phyloP scores from a whole-genome alignment of 2,113 vertebrate species.

The Menura novaehollandiae region DNA sequence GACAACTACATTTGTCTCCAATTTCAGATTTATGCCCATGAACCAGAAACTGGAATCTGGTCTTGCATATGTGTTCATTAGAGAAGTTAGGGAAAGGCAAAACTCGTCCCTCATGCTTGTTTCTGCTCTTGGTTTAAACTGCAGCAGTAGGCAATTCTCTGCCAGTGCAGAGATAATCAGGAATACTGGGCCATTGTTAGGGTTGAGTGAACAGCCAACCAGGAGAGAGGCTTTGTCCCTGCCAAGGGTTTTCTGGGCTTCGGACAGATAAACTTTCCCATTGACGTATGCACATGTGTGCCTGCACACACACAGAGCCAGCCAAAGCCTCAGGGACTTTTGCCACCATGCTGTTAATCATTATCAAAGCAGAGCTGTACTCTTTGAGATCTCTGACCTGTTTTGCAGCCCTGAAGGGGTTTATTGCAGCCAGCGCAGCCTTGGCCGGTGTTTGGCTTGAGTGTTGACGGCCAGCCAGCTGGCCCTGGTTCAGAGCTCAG shows the following conservation, averaged over 20 bases:
- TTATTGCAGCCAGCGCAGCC: conserved; percentile 68
- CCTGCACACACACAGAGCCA: neutral
- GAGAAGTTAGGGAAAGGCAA: neutral
- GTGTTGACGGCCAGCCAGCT: conserved; percentile 40
- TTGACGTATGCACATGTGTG: neutral
- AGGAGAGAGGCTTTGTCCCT: neutral
- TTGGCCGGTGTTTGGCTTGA: conserved; percentile 67
- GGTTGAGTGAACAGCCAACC: neutral
- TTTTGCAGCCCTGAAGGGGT: conserved; percentile 45
- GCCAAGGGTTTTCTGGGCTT: conserved; percentile 20
- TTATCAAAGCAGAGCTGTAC: conserved; percentile 51
- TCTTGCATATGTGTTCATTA: neutral
- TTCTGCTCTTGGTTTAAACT: neutral
- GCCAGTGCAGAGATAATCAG: neutral
- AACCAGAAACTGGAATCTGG: neutral
- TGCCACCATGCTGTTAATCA: conserved; percentile 71
- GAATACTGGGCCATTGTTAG: neutral
- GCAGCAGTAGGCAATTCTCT: neutral
- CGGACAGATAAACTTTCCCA: conserved; percentile 35
- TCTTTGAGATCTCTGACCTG: conserved; percentile 63
- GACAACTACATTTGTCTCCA: neutral
- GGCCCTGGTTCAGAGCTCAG: conserved; percentile 40
- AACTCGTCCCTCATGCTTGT: neutral
- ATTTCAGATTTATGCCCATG: neutral
- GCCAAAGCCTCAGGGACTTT: conserved; percentile 41